Base-by-base conservation (phyloP, 2,888 invertebrate genomes). In the Chrysomela aeneicollis region DNA sequence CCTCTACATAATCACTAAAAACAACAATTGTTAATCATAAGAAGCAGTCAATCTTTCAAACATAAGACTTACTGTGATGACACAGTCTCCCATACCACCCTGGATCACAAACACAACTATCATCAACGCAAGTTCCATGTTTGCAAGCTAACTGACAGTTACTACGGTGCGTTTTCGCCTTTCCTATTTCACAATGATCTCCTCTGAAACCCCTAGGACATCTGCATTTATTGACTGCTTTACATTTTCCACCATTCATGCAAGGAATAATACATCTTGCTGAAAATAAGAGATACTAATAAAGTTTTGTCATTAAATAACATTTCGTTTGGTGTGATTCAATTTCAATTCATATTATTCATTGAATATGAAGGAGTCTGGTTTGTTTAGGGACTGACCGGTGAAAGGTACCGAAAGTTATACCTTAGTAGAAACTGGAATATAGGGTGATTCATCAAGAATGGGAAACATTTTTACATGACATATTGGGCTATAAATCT, bases 101-200 rank as follows among this genome's bases (percentile, higher is more conserved):
- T n/a, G 87, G 86, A 75, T 93, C 89, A 82, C 94, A 95, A 72
- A 88, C 87, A 80, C 94, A 94, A 15, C 85, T 87, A 74, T 90
- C 90, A 61, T 87, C 86, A 71, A 87, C 84, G 78, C 94, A 94
- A 65, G 86, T 86, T 57, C 95, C 95, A 82, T 94, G 92, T 72
- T 89, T 87, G 76, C 94, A 94, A 47, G 88, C 88, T 76, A 89
- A 87, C 70, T 87, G 87, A 81, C 93, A 93, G 60, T 89, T 88
- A 42, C 90, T 90, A 69, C 90, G 86, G 73, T 88, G 88, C 0
- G 86, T 83, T 66, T 86, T 84, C 22, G 90, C 87, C 72, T 92
- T 86, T 52, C 92, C 94, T 77, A 95, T 92, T 85, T 97, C 96
- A 82, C 97, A 97, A 83, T 95, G 95, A 83, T 94, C 89, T 10